Base-by-base conservation (phyloP, 2,113 vertebrate genomes). In the Isurus oxyrinchus region DNA sequence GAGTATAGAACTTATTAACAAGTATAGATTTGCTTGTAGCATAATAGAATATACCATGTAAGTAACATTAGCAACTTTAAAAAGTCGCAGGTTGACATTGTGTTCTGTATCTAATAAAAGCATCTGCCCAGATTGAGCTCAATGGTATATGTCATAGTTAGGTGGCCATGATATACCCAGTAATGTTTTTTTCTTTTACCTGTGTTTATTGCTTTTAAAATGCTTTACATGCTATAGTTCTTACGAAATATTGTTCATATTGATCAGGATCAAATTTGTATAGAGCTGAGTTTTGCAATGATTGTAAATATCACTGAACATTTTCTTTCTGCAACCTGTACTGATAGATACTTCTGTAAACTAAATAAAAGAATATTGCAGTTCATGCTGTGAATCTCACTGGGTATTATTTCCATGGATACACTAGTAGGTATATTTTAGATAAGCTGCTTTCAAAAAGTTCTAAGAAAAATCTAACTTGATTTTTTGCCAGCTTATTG, bases 271-370 rank as follows among this genome's bases (percentile, higher is more conserved):
- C 99, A 98, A 98, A 99, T 99, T 98, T 99, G 99, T 99, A 99
- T 99, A 99, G 98, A 98, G 98, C 98, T 98, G 97, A 98, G 97
- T 99, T 99, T 99, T 99, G 98, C 98, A 99, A 98, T 97, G 97
- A 98, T 97, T 99, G 99, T 99, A 99, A 98, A 99, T 99, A 99
- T 98, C 98, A 99, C 98, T 99, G 99, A 99, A 98, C 98, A 98
- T 98, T 98, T 98, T 98, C 98, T 98, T 98, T 98, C 98, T 98
- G 98, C 98, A 98, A 98, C 98, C 98, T 99, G 98, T 98, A 98
- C 98, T 98, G 98, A 99, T 97, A 99, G 98, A 99, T 98, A 98
- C 97, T 98, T 98, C 98, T 99, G 98, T 99, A 99, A 99, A 99
- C 98, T 98, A 98, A 99, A 99, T 99, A 99, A 99, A 98, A 98